These are phyloP conservation scores for Mechanitis mazaeus DNA, from an alignment of 2,888 invertebrate species.

Conservation along the genomic window DNA sequence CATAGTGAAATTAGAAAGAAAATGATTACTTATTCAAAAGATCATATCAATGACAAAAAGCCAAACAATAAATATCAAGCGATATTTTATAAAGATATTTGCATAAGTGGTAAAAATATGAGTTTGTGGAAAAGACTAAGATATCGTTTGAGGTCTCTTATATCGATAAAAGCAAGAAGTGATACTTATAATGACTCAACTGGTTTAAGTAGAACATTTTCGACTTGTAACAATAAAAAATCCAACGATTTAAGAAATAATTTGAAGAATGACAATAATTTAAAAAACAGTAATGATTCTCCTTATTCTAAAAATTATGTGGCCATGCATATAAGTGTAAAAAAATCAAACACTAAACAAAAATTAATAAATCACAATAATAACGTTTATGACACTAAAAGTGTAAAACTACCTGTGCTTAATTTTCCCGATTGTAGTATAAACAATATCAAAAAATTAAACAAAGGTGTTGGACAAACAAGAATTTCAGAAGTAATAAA, in stretches of 20 bases:
- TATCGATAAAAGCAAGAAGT: conserved; percentile 9
- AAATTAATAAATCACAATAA: not conserved
- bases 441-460: not conserved
- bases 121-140: conserved; percentile 29
- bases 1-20: no score
- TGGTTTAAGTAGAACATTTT: not conserved
- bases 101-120: conserved; percentile 27
- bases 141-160: conserved; percentile 13
- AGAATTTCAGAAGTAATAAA: not conserved
- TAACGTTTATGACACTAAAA: not conserved
- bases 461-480: not conserved
- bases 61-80: conserved; percentile 14
- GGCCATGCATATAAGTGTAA: conserved; percentile 3
- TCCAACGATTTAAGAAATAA: not conserved
- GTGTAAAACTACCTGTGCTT: conserved; percentile 9
- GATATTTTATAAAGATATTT: conserved; percentile 21
- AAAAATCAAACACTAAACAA: conserved; percentile 1
- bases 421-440: conserved; percentile 8
- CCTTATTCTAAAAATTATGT: conserved; percentile 8
- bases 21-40: not conserved
- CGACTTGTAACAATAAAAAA: not conserved
- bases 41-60: conserved; percentile 7
- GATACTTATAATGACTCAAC: not conserved
- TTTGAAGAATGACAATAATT: not conserved
- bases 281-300: not conserved